Conservation (phyloP, 2,113 vertebrate genomes). For the Ptychochromis oligacanthus region DNA sequence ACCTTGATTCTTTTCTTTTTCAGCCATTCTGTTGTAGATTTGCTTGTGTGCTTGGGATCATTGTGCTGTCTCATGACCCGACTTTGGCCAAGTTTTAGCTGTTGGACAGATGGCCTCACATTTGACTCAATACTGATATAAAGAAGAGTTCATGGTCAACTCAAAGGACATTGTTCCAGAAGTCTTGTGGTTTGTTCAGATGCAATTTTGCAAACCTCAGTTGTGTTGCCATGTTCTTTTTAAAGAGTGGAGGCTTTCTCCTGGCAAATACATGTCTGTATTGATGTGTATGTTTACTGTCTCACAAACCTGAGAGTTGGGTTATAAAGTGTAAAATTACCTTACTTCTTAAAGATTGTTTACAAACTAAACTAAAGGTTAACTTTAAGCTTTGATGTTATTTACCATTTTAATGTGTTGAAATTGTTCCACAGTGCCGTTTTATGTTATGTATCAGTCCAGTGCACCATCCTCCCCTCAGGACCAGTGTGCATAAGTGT, state of each 20-base stretch:
- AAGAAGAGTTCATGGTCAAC: background rate
- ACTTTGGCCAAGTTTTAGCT: background rate
- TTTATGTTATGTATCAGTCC: conserved; percentile 4
- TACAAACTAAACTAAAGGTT: background rate
- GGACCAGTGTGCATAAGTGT: background rate
- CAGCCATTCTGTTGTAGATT: no score
- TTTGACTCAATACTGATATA: background rate
- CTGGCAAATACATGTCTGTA: no score
- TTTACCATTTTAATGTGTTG: background rate
- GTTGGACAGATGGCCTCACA: background rate
- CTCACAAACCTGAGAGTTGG: background rate
- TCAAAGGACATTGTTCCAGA: no score
- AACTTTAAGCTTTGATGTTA: background rate
- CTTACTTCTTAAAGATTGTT: accelerated
- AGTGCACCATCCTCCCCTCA: background rate
- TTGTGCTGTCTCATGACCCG: no score
- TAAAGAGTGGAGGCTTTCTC: background rate
- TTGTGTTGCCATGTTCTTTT: background rate
- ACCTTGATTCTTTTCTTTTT: no score
- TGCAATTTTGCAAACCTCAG: background rate
- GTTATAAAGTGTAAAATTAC: background rate
- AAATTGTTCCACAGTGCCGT: background rate
- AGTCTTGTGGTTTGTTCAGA: no score
- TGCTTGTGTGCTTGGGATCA: no score
- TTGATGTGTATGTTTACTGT: background rate